Conservation (phyloP, 2,797 vertebrate genomes). For the Poeciliopsis presidionis region DNA sequence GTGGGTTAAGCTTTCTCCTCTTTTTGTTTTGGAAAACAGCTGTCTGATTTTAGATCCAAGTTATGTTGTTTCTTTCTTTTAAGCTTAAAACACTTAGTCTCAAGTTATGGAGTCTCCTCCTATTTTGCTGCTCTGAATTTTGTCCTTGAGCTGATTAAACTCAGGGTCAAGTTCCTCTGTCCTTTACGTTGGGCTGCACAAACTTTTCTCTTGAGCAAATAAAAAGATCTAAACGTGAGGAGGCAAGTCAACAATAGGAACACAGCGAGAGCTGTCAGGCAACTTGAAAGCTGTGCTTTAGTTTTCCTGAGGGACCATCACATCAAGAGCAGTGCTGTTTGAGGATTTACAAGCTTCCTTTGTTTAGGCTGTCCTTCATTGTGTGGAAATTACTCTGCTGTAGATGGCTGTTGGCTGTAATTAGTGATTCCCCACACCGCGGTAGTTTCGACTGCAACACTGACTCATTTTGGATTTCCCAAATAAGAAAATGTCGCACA, state of each 20-base stretch:
- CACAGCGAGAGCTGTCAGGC: slow-evolving; percentile 41
- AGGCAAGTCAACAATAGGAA: slow-evolving; percentile 48
- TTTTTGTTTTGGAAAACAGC: not conserved
- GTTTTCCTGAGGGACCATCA: slow-evolving; percentile 25
- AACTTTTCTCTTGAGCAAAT: slow-evolving; percentile 35
- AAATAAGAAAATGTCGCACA: slow-evolving; percentile 25
- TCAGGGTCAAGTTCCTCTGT: slow-evolving; percentile 33
- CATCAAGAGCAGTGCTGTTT: slow-evolving; percentile 27
- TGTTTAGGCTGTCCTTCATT: slow-evolving; percentile 41
- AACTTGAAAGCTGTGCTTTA: slow-evolving; percentile 21
- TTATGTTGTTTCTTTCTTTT: not conserved
- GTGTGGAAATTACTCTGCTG: slow-evolving; percentile 40
- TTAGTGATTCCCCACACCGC: slow-evolving; percentile 47
- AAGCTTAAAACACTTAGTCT: not conserved
- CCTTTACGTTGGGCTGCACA: slow-evolving; percentile 4
- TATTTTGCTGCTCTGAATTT: slow-evolving; percentile 19
- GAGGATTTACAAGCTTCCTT: slow-evolving; percentile 38
- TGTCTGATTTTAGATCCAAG: not conserved
- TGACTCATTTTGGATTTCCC: slow-evolving; percentile 16
- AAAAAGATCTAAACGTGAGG: slow-evolving; percentile 45
- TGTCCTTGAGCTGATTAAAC: slow-evolving; percentile 39
- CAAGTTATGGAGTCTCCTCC: not conserved
- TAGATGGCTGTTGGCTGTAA: slow-evolving; percentile 37
- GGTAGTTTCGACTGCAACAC: slow-evolving; percentile 31
- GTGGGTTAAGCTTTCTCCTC: not conserved